Base-by-base conservation (phyloP, 2,888 invertebrate species). In the Leptarthrus brevirostris region DNA sequence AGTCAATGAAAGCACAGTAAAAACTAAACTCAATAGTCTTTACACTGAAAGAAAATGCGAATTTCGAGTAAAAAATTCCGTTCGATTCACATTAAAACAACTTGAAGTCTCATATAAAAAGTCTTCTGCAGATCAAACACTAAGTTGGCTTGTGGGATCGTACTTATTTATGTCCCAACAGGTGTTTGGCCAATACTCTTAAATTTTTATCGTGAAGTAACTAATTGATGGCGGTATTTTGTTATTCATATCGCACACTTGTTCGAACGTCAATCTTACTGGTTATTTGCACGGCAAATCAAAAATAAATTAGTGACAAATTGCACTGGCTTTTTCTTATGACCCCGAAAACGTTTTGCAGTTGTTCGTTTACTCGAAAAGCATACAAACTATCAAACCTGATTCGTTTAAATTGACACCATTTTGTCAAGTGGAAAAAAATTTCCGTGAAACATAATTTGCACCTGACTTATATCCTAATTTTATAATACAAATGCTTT, bases 261-360 rank as follows among this genome's bases (percentile, higher is more conserved):
- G 56, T 56, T 30, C 34, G 56, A 56, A 56, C 56, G 56, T 56
- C 56, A 56, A 56, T 56, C 30, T 3, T 3, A 30, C 56, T 56
- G 30, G 24, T 56, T 56, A 56, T 56, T 56, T 56, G 56, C 56
- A 26, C 56, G 30, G 18, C 56, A n/a, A 30, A 56, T 56, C 56
- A 56, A 56, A 56, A 56, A 56, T 56, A 56, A 56, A 8, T 30
- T 3, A 30, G 30, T 30, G 30, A 30, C 30, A 30, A 30, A 30
- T 30, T 30, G 30, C 30, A 30, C 30, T 3, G 30, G 30, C 8
- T 8, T 5, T 8, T 30, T 30, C 3, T 44, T 12, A 30, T 44
- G n/a, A 26, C 56, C 26, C 56, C 12, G 30, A 34, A 56, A 56
- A 56, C 24, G 56, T 30, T 56, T 56, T 56, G 56, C 56, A 56